A percentile compares a stretch with the other conserved stretches of the same genome.
These are phyloP conservation scores for Benitochromis conjunctus DNA, from an alignment of 2,113 vertebrate genomes.

Conservation along the genomic window DNA sequence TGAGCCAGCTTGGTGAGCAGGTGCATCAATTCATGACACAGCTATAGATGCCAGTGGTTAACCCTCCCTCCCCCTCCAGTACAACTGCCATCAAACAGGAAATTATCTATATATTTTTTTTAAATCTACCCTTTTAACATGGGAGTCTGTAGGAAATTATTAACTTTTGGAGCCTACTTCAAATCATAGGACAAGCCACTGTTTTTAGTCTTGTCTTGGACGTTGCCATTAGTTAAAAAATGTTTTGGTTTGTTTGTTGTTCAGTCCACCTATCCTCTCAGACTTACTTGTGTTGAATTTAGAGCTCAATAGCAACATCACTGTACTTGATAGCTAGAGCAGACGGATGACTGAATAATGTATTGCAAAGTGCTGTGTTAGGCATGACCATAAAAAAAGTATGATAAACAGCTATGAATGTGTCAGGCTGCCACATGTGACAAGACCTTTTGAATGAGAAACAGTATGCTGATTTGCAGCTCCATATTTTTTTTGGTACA, in stretches of 20 bases:
- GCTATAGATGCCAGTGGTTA: background rate
- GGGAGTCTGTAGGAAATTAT: background rate
- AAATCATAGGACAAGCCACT: background rate
- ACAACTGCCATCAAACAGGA: background rate
- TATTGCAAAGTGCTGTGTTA: background rate
- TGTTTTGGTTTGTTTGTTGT: background rate
- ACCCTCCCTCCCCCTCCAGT: background rate
- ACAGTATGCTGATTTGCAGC: background rate
- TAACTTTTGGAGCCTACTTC: background rate
- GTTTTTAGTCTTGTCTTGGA: background rate
- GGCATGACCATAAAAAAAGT: background rate
- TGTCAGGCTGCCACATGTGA: background rate
- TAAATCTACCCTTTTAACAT: background rate
- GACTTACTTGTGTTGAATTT: background rate
- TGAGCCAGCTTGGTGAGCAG: background rate
- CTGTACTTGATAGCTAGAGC: background rate
- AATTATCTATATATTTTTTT: background rate
- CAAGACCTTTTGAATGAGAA: background rate
- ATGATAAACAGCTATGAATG: background rate
- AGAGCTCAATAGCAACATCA: background rate
- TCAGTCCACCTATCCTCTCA: background rate
- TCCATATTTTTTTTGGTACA: background rate
- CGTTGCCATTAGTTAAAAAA: background rate
- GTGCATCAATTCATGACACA: background rate
- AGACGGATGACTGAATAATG: background rate